Base-by-base conservation (phyloP, 2,888 invertebrate species). In the Phyllotreta striolata region DNA sequence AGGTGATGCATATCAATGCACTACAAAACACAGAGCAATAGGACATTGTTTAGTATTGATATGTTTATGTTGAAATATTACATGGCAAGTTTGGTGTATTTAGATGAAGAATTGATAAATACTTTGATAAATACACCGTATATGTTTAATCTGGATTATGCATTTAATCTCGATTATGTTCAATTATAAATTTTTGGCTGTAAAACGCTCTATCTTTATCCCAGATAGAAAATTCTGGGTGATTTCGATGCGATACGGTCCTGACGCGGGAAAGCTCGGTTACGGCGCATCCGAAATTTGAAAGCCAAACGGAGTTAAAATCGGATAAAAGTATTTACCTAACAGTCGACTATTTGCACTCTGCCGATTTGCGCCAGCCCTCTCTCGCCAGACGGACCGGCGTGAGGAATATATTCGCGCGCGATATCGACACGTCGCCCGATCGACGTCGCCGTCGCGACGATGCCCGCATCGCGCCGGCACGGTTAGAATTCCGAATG, bases 311-410 rank as follows among this genome's bases (percentile, higher is more conserved):
- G 52, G 62, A 64, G 62, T 68, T 60, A 62, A 64, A 66, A 66
- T 66, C 55, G 64, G 66, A 66, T 68, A 62, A 64, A 68, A 68
- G 68, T 66, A 64, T 66, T 68, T 66, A 66, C 68, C 68, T 60
- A 64, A 62, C 66, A 64, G 64, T 68, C 56, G 47, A 60, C 57
- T 64, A 62, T 68, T 68, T 68, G 60, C 68, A 62, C 59, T 64
- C 62, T 12, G 63, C 60, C 35, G 60, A 52, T 52, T 52, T 34
- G 13, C 44, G 54, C 59, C 43, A 38, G 46, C 35, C 39, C 47
- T 52, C 41, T 10, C 44, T 58, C 56, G 43, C 46, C 44, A 49
- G 38, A 41, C 39, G 51, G 52, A 52, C 24, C 38, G 46, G 49
- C 41, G 24, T 24, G 41, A 52, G 13, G n/a, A n/a, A n/a, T n/a